Conservation (phyloP, 1,140 invertebrate genomes). For the Drosophila gunungcola region DNA sequence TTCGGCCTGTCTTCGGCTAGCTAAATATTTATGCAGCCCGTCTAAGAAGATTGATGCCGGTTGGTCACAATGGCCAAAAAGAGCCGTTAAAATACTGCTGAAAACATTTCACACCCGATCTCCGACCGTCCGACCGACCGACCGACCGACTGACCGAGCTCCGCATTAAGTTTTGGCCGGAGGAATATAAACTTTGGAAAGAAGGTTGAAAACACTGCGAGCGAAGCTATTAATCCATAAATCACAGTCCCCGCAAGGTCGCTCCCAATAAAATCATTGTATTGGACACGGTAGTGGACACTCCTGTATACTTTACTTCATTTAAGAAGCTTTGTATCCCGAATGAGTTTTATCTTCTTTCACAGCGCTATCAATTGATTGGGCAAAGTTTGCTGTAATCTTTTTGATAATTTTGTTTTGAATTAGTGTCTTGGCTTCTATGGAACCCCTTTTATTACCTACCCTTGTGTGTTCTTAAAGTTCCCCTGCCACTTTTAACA, state of each 20-base stretch:
- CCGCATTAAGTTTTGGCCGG: slow-evolving; percentile 26
- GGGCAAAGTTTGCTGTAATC: no score
- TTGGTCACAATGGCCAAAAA: slow-evolving; percentile 48
- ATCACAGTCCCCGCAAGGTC: background rate
- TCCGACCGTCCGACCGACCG: slow-evolving; percentile 27
- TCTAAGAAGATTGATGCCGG: slow-evolving; percentile 74
- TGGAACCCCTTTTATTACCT: slow-evolving; percentile 1
- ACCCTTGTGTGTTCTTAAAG: slow-evolving; percentile 16
- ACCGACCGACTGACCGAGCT: slow-evolving; percentile 29
- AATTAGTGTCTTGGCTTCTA: no score
- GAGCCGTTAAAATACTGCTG: slow-evolving; percentile 47
- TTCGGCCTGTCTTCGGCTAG: slow-evolving; percentile 36
- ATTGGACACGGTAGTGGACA: no score
- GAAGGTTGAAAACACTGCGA: slow-evolving; percentile 3
- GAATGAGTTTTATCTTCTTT: no score
- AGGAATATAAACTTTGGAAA: slow-evolving; percentile 10
- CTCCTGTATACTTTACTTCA: background rate
- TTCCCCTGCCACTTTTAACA: background rate
- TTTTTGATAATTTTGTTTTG: no score
- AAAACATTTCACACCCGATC: slow-evolving; percentile 63
- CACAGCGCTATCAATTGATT: no score
- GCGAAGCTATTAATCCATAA: background rate
- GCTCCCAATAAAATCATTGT: background rate
- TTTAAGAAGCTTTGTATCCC: background rate
- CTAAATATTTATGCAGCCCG: slow-evolving; percentile 76